A percentile compares a stretch with the other conserved stretches of the same genome.
Conservation (phyloP, 2,797 vertebrate genomes). For the Lindbergichthys nudifrons region DNA sequence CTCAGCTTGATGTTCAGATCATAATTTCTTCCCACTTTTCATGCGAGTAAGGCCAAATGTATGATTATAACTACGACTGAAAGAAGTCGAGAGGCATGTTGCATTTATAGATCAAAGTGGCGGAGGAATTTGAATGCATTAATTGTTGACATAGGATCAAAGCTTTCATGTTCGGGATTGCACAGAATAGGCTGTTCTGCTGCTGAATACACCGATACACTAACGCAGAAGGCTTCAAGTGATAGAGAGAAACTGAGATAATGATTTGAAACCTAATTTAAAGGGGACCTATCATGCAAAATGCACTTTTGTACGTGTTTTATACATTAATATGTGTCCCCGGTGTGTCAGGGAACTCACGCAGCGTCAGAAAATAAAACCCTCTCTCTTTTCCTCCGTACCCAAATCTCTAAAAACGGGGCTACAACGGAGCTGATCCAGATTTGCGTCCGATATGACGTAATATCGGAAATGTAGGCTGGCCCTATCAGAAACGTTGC, state of each 20-base stretch:
- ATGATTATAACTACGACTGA: constrained; percentile 71
- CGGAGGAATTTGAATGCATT: constrained; percentile 69
- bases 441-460: no score
- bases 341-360: no score
- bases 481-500: no score
- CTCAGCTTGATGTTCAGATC: constrained; percentile 58
- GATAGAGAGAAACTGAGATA: constrained; percentile 6
- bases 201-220: constrained; percentile 17
- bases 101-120: constrained; percentile 78
- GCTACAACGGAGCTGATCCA: no score
- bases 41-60: constrained; percentile 59
- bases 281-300: no score
- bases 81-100: constrained; percentile 66
- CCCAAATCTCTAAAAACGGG: no score
- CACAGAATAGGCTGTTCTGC: constrained; percentile 49
- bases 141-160: constrained; percentile 73
- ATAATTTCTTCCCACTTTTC: constrained; percentile 47
- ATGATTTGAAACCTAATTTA: constrained; percentile 9
- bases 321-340: no score
- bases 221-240: constrained; percentile 14
- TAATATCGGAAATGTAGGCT: no score
- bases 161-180: constrained; percentile 69
- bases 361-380: no score
- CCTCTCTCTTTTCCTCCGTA: no score
- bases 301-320: no score